phyloP scores from a whole-genome alignment of 2,888 invertebrate species.

The Drosophila meridionalis region DNA sequence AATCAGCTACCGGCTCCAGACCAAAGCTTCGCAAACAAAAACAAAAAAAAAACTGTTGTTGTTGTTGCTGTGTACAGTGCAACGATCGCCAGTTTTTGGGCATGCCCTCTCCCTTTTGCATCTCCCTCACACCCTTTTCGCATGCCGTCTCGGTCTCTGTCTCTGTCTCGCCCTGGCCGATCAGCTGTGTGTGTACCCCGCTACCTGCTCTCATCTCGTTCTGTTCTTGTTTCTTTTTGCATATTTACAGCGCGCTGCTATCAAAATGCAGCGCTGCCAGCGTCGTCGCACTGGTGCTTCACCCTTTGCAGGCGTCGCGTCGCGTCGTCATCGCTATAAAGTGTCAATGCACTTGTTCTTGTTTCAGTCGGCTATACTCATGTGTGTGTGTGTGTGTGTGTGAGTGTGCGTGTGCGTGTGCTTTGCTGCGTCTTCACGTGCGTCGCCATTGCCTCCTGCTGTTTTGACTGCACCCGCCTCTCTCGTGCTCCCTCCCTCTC shows the following conservation, averaged over 20 bases:
- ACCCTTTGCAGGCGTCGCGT: constrained; percentile 69
- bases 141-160: not conserved
- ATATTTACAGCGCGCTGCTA: constrained; percentile 64
- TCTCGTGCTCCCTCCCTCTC: not conserved
- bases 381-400: constrained; percentile 36
- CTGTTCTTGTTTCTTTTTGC: constrained; percentile 33
- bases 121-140: constrained; percentile 16
- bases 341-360: constrained; percentile 85
- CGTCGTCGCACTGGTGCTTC: constrained; percentile 58
- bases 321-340: constrained; percentile 63
- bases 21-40: constrained; percentile 37
- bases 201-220: constrained; percentile 58
- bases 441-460: constrained; percentile 78
- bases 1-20: constrained; percentile 68
- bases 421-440: constrained; percentile 80
- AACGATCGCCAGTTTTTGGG: constrained; percentile 68
- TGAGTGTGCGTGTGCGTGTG: constrained; percentile 61
- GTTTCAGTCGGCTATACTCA: constrained; percentile 56
- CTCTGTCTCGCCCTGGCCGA: constrained; percentile 30
- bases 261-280: constrained; percentile 70
- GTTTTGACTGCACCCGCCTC: constrained; percentile 53
- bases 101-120: constrained; percentile 32
- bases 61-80: constrained; percentile 61
- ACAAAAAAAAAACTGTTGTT: constrained; percentile 14
- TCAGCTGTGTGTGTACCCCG: constrained; percentile 63